These are phyloP conservation scores for Anguilla anguilla DNA, from an alignment of 2,797 vertebrate genomes.

Conservation along the genomic window DNA sequence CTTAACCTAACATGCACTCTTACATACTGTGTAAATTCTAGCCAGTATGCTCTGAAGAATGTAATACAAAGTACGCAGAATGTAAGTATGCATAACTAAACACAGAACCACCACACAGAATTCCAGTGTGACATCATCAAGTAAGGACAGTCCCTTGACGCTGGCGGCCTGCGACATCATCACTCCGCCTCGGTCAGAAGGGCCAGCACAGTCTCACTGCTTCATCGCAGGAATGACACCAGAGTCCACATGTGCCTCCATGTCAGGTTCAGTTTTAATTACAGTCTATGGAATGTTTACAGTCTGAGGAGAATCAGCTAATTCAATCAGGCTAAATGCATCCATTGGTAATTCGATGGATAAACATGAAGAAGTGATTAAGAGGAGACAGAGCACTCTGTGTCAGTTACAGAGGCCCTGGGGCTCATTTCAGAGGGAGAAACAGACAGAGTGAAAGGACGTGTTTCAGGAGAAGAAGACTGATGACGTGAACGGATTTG, in stretches of 20 bases:
- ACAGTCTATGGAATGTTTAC: neutral
- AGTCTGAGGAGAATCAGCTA: neutral
- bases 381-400: neutral
- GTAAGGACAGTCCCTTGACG: neutral
- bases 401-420: neutral
- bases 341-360: neutral
- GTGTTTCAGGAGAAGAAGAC: neutral
- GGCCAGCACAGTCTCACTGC: neutral
- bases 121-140: neutral
- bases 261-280: neutral
- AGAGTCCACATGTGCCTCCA: neutral
- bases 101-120: neutral
- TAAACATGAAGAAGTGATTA: neutral
- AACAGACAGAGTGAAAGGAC: conserved; percentile 7
- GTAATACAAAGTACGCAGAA: neutral
- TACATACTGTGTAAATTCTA: neutral
- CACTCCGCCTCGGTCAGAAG: neutral
- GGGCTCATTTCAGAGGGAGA: neutral
- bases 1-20: neutral
- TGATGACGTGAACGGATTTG: neutral
- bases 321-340: conserved; percentile 4
- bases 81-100: neutral
- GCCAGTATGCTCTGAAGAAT: neutral
- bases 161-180: neutral
- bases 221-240: neutral